Evolutionary conservation across 2,888 invertebrate species (phyloP).

Genomic region (Rapana venosa): DNA sequence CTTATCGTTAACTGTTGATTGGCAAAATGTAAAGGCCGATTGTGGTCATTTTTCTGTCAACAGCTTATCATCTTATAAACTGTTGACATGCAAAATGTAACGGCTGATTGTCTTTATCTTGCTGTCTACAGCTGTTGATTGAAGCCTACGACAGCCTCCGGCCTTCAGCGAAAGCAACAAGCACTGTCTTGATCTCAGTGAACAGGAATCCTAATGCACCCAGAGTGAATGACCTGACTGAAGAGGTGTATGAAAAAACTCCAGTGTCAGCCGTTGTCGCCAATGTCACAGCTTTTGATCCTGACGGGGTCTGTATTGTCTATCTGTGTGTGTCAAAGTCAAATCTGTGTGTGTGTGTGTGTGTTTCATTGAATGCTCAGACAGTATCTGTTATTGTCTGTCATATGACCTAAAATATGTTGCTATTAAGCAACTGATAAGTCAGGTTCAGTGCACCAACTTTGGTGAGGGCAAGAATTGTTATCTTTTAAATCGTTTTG

Average conservation of each 20-base stretch:
- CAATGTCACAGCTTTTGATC: slow-evolving; percentile 66
- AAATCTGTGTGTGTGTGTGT: slow-evolving; percentile 10
- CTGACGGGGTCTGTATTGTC: slow-evolving; percentile 59
- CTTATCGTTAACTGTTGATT: no score
- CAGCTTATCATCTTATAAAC: no score
- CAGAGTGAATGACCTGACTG: slow-evolving; percentile 44
- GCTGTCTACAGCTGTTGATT: slow-evolving; percentile 62
- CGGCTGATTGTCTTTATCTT: background rate
- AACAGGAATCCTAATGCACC: slow-evolving; percentile 74
- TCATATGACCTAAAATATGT: no score
- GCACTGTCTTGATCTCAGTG: slow-evolving; percentile 63
- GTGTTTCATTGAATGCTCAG: no score
- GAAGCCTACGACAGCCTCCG: slow-evolving; percentile 69
- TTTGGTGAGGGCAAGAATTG: no score
- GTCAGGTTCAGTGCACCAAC: no score
- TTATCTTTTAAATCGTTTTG: no score
- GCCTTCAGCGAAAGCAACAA: slow-evolving; percentile 61
- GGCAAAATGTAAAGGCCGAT: no score
- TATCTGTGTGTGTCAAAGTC: background rate
- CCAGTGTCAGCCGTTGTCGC: slow-evolving; percentile 61
- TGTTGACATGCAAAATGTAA: no score
- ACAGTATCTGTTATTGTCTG: no score
- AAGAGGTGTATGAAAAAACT: slow-evolving; percentile 62
- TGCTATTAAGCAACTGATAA: no score
- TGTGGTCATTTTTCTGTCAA: no score